Evolutionary conservation across 2,888 invertebrate species (phyloP).

Genomic region (Dicyrtoma fusca): DNA sequence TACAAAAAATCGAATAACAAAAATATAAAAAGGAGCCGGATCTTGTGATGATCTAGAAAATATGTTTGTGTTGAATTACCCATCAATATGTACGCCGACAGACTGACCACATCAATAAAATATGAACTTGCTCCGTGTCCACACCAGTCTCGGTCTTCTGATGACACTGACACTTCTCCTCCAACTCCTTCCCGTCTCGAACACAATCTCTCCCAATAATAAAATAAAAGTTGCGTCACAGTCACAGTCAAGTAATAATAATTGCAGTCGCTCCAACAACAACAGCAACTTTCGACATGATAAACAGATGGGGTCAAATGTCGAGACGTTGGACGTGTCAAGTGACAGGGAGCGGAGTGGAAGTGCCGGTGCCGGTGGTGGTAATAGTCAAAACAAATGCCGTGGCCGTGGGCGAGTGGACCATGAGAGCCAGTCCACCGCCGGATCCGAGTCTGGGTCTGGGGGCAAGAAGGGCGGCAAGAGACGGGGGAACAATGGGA

Average conservation of each 20-base stretch:
- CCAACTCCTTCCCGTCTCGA: not conserved
- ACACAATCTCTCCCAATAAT: not conserved
- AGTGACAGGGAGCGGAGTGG: no score
- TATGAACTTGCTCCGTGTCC: conserved; percentile 29
- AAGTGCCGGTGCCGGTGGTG: no score
- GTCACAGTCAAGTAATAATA: not conserved
- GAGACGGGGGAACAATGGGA: conserved; percentile 31
- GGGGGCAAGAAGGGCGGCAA: not conserved
- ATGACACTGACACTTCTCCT: not conserved
- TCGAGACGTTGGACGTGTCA: not conserved
- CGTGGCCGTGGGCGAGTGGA: not conserved
- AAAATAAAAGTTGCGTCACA: not conserved
- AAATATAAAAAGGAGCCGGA: no score
- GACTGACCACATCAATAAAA: not conserved
- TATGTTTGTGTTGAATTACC: no score
- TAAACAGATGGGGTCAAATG: not conserved
- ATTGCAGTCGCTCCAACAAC: not conserved
- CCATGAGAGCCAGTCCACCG: no score
- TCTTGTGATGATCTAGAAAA: no score
- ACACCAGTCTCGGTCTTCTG: not conserved
- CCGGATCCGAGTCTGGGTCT: not conserved
- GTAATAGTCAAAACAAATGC: not conserved
- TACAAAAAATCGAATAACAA: no score
- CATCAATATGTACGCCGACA: no score
- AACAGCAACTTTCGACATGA: no score